These are phyloP conservation scores for Plebejus argus DNA, from an alignment of 2,888 invertebrate species.

Conservation along the genomic window DNA sequence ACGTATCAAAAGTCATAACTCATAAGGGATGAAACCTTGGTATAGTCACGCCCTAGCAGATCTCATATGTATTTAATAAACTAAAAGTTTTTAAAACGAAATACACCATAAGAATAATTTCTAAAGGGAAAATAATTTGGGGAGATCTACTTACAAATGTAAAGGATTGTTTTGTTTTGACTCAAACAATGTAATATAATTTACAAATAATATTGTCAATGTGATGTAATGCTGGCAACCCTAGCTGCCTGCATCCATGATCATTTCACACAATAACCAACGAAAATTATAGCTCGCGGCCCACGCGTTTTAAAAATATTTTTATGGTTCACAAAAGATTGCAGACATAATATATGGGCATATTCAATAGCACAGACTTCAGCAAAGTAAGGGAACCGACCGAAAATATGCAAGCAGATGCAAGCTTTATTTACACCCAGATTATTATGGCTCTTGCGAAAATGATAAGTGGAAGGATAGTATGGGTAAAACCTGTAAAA, in stretches of 20 bases:
- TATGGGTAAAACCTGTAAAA: neutral
- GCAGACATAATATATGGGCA: constrained; percentile 6
- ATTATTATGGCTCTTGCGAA: neutral
- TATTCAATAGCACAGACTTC: constrained; percentile 7
- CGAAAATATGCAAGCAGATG: neutral
- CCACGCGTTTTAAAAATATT: constrained; percentile 23
- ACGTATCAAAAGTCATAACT: neutral
- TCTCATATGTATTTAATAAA: neutral
- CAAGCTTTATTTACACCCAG: neutral
- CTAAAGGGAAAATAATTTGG: neutral
- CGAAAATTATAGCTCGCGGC: constrained; percentile 28
- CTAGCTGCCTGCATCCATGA: neutral
- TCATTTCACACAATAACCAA: constrained; percentile 25
- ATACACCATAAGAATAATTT: neutral
- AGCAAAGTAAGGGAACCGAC: neutral
- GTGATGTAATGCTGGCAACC: neutral
- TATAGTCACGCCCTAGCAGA: neutral
- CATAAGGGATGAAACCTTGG: neutral
- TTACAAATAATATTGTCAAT: neutral
- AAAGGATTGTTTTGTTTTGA: neutral
- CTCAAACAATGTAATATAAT: no score
- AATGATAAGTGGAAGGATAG: neutral
- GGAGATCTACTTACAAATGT: neutral
- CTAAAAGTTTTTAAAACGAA: no score
- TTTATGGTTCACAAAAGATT: constrained; percentile 19